These are phyloP conservation scores for Syngnathus acus DNA, from an alignment of 2,797 vertebrate genomes.

Conservation along the genomic window DNA sequence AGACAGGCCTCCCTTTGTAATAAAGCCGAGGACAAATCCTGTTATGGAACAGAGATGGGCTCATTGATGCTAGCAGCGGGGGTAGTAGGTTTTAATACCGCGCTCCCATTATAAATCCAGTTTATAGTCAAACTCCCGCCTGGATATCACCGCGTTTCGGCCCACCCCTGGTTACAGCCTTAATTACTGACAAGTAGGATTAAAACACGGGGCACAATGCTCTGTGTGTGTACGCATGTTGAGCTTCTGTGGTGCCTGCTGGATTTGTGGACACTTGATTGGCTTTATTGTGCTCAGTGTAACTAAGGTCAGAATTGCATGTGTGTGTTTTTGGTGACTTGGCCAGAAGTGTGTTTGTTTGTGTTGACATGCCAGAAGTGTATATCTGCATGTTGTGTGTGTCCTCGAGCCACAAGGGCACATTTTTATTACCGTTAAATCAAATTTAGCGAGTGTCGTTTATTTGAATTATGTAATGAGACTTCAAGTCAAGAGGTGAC, in stretches of 20 bases:
- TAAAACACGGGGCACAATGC: constrained; percentile 75
- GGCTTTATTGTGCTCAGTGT: constrained; percentile 25
- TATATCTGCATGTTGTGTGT: not conserved
- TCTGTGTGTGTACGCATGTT: constrained; percentile 17
- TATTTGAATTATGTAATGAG: not conserved
- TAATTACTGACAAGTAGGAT: constrained; percentile 95
- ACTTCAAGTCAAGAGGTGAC: not conserved
- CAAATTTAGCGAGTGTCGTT: not conserved
- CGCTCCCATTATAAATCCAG: constrained; percentile 84
- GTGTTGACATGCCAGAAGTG: constrained; percentile 1
- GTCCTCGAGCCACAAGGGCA: not conserved
- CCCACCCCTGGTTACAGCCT: constrained; percentile 70
- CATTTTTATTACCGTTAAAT: not conserved
- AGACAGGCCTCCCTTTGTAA: constrained; percentile 71
- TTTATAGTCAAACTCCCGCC: constrained; percentile 77
- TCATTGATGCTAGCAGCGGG: constrained; percentile 78
- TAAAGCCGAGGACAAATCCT: constrained; percentile 86
- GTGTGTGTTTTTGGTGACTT: constrained; percentile 8
- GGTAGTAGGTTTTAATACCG: constrained; percentile 77
- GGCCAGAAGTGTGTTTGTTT: constrained; percentile 8
- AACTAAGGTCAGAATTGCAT: not conserved
- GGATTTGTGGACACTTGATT: constrained; percentile 17
- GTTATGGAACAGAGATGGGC: constrained; percentile 78
- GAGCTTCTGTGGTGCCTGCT: not conserved
- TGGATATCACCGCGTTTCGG: constrained; percentile 58